These are phyloP conservation scores for Poeciliopsis gracilis DNA, from an alignment of 2,797 vertebrate species.

Conservation along the genomic window DNA sequence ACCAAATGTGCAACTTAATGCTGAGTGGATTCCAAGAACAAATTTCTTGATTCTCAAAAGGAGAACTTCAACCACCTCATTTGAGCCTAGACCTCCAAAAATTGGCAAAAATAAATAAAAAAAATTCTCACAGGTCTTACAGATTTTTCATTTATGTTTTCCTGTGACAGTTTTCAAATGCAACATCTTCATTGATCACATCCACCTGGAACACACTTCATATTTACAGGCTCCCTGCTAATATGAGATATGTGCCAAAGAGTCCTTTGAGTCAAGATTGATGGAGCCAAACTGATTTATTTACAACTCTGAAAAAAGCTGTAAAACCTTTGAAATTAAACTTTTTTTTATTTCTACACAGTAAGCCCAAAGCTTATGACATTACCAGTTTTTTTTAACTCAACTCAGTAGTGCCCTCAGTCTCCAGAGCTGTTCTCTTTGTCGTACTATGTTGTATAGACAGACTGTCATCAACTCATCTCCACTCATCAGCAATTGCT, in stretches of 20 bases:
- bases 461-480: constrained; percentile 21
- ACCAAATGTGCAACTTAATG: not conserved
- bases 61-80: not conserved
- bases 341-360: not conserved
- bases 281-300: constrained; percentile 7
- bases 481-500: constrained; percentile 31
- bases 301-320: not conserved
- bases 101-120: not conserved
- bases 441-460: constrained; percentile 15
- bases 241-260: not conserved
- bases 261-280: not conserved
- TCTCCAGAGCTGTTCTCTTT: constrained; percentile 14
- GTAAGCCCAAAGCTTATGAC: not conserved
- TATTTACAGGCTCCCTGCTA: not conserved
- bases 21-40: not conserved
- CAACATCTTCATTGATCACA: not conserved
- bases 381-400: constrained; percentile 8
- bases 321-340: not conserved
- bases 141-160: not conserved
- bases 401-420: not conserved
- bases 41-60: not conserved
- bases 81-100: constrained; percentile 2
- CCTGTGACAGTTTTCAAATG: not conserved
- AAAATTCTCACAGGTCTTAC: not conserved
- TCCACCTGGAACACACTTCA: not conserved